Evolutionary conservation across 2,797 vertebrate species (phyloP).

Genomic region (Astyanax mexicanus): DNA sequence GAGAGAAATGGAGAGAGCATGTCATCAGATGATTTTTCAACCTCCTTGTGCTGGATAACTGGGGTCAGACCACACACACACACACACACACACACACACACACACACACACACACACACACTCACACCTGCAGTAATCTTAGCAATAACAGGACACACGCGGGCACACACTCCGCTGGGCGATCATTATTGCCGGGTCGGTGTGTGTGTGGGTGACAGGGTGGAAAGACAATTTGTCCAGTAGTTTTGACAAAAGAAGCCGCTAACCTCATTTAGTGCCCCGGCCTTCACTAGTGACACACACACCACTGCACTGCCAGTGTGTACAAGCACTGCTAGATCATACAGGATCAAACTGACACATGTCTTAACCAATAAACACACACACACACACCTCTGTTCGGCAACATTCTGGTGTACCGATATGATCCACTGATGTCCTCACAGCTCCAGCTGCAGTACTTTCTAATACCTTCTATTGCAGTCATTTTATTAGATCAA

Average conservation of each 20-base stretch:
- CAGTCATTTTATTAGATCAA: no score
- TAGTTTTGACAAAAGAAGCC: constrained; percentile 27
- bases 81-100: constrained; percentile 39
- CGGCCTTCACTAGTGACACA: constrained; percentile 9
- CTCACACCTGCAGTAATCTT: constrained; percentile 33
- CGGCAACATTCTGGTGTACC: background rate
- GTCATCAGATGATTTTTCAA: constrained; percentile 82
- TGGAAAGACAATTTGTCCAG: constrained; percentile 61
- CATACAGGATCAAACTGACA: background rate
- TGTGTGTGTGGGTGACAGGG: constrained; percentile 62
- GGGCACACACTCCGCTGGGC: background rate
- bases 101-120: constrained; percentile 23
- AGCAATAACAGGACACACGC: constrained; percentile 34
- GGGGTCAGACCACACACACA: constrained; percentile 71
- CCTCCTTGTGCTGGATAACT: constrained; percentile 74
- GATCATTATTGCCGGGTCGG: constrained; percentile 67
- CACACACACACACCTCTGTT: background rate
- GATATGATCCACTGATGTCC: background rate
- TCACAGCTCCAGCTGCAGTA: background rate
- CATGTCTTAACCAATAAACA: constrained; percentile 21
- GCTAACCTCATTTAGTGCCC: constrained; percentile 39
- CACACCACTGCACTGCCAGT: constrained; percentile 20
- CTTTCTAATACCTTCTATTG: no score
- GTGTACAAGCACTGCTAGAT: constrained; percentile 24
- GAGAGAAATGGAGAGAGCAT: constrained; percentile 52